phyloP scores from a whole-genome alignment of 2,113 vertebrate species.

The Rhombomys opimus region DNA sequence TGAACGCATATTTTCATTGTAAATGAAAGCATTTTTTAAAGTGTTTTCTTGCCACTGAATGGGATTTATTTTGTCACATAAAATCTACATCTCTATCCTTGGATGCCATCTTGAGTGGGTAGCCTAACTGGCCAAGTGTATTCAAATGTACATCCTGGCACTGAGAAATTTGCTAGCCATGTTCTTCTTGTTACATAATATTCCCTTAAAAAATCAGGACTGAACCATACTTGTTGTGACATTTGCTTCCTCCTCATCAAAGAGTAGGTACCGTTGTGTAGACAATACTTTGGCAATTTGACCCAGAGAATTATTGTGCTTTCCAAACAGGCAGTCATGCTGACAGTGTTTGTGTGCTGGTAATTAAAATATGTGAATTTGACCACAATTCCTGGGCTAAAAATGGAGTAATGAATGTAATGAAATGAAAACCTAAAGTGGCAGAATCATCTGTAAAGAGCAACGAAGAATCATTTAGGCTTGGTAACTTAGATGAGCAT shows the following conservation, averaged over 20 bases:
- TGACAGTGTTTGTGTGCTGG: not conserved
- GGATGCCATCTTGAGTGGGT: not conserved
- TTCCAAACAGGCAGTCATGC: not conserved
- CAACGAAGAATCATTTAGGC: not conserved
- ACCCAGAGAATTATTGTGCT: not conserved
- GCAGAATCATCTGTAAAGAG: constrained; percentile 43
- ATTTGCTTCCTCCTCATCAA: not conserved
- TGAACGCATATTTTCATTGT: not conserved
- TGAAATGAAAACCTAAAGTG: constrained; percentile 29
- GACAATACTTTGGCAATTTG: not conserved
- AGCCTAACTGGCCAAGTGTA: accelerated
- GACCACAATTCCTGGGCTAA: not conserved
- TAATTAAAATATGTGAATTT: constrained; percentile 55
- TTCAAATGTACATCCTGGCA: not conserved
- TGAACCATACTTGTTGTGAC: constrained; percentile 21
- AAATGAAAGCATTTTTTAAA: not conserved
- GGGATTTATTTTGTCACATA: not conserved
- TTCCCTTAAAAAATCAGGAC: not conserved
- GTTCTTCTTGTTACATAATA: not conserved
- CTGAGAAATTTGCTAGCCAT: not conserved
- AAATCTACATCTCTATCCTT: not conserved
- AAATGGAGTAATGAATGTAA: constrained; percentile 16
- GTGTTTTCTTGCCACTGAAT: not conserved
- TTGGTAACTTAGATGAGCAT: constrained; percentile 44
- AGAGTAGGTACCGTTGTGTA: constrained; percentile 12